Evolutionary conservation across 2,113 vertebrate genomes (phyloP).

Genomic region (Pogona vitticeps): DNA sequence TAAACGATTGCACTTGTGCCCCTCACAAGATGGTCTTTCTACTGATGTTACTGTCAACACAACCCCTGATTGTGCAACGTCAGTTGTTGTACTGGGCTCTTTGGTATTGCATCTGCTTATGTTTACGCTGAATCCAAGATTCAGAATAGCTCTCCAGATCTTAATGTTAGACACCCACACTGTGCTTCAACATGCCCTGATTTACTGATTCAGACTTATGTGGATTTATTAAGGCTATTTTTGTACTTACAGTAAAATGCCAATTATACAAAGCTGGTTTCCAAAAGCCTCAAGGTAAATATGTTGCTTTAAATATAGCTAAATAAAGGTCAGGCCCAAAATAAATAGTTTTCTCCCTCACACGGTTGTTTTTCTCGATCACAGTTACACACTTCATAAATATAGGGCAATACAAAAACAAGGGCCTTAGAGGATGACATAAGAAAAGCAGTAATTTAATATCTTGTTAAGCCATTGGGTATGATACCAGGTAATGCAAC

Average conservation of each 20-base stretch:
- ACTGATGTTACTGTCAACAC: neutral
- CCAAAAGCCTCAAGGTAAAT: conserved; percentile 28
- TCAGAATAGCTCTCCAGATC: conserved; percentile 17
- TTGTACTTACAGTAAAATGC: conserved; percentile 43
- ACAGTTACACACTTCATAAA: conserved; percentile 60
- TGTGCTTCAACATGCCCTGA: conserved; percentile 20
- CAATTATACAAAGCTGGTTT: conserved; percentile 23
- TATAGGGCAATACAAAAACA: conserved; percentile 59
- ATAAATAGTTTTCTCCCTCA: neutral
- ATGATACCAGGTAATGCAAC: conserved; percentile 72
- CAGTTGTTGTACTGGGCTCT: neutral
- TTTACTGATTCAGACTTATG: conserved; percentile 38
- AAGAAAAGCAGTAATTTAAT: conserved; percentile 79
- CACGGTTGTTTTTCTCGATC: conserved; percentile 36
- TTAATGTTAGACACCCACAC: conserved; percentile 26
- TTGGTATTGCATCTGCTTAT: neutral
- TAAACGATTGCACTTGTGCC: neutral
- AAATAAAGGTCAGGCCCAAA: conserved; percentile 49
- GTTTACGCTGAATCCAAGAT: neutral
- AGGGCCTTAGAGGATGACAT: conserved; percentile 68
- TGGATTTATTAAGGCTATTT: conserved; percentile 31
- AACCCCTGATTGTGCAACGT: neutral
- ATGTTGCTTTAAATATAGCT: conserved; percentile 45
- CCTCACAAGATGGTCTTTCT: neutral
- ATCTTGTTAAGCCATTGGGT: conserved; percentile 78